Percentiles rank a stretch among this genome's conserved stretches.
Evolutionary conservation across 2,888 invertebrate species (phyloP).

Genomic region (Labia minor): DNA sequence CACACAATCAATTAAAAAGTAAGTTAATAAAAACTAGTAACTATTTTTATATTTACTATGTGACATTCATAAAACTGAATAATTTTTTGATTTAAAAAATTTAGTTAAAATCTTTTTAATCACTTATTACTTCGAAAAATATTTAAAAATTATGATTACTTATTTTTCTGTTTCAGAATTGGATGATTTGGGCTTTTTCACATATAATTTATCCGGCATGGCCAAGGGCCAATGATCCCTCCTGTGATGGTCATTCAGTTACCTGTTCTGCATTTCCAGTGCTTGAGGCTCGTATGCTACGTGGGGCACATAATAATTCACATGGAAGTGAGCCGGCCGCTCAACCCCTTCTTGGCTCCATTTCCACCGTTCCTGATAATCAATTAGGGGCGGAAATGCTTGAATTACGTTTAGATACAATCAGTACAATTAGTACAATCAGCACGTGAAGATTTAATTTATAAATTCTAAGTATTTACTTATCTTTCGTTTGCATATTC

Average conservation of each 20-base stretch:
- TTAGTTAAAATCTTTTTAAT: too few species aligned
- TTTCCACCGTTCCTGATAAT: slow-evolving; percentile 18
- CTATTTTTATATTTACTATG: too few species aligned
- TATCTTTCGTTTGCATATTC: too few species aligned
- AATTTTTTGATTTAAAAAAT: too few species aligned
- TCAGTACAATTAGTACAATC: slow-evolving; percentile 40
- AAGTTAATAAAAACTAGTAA: too few species aligned
- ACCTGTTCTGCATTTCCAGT: slow-evolving; percentile 18
- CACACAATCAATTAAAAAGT: too few species aligned
- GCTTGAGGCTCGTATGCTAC: neutral
- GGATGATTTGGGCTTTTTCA: slow-evolving; percentile 31
- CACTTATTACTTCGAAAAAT: too few species aligned
- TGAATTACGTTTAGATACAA: slow-evolving; percentile 38
- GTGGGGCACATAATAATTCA: neutral
- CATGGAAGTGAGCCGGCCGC: slow-evolving; percentile 18
- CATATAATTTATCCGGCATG: slow-evolving; percentile 17
- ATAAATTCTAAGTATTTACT: too few species aligned
- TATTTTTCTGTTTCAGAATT: slow-evolving; percentile 32
- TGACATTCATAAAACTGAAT: too few species aligned
- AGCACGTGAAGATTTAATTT: neutral
- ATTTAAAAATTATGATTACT: too few species aligned
- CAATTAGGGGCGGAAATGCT: slow-evolving; percentile 34
- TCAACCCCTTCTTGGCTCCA: neutral
- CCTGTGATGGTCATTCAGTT: neutral
- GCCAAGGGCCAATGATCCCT: slow-evolving; percentile 14